Conservation (phyloP, 2,113 vertebrate genomes). For the Rhinichthys klamathensis region DNA sequence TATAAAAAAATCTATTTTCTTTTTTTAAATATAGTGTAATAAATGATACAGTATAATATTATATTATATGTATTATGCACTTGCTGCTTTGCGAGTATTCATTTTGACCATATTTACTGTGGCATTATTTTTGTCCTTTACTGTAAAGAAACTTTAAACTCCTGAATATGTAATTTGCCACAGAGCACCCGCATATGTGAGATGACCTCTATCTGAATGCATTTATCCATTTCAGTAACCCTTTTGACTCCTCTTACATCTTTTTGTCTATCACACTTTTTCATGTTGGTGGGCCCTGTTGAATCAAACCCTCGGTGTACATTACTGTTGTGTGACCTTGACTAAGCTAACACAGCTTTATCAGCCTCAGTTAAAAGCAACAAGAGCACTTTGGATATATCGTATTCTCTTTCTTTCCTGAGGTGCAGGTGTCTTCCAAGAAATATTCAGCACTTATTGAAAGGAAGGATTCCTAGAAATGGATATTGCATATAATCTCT, state of each 20-base stretch:
- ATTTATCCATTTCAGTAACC: background rate
- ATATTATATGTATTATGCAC: background rate
- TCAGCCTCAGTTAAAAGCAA: conserved; percentile 19
- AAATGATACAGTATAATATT: background rate
- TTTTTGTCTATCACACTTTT: background rate
- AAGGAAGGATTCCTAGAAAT: background rate
- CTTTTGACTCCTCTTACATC: background rate
- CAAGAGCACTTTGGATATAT: conserved; percentile 3
- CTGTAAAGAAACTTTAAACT: background rate
- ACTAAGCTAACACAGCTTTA: background rate
- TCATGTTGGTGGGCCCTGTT: background rate
- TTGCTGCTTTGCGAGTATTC: background rate
- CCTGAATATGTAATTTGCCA: conserved; percentile 21
- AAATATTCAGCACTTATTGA: conserved; percentile 6
- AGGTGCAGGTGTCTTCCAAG: conserved; percentile 19
- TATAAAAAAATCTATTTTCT: background rate
- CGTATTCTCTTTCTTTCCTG: background rate
- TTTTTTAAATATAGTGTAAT: background rate
- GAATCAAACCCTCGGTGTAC: background rate
- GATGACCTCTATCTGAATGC: background rate
- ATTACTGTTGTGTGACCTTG: conserved; percentile 16
- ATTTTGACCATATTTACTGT: background rate
- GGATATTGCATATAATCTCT: conserved; percentile 10
- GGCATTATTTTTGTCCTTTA: background rate
- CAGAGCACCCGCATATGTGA: background rate